Percentiles rank a stretch among this genome's conserved stretches.
Conservation (phyloP, 2,888 invertebrate genomes). For the Platycheirus rosarum region DNA sequence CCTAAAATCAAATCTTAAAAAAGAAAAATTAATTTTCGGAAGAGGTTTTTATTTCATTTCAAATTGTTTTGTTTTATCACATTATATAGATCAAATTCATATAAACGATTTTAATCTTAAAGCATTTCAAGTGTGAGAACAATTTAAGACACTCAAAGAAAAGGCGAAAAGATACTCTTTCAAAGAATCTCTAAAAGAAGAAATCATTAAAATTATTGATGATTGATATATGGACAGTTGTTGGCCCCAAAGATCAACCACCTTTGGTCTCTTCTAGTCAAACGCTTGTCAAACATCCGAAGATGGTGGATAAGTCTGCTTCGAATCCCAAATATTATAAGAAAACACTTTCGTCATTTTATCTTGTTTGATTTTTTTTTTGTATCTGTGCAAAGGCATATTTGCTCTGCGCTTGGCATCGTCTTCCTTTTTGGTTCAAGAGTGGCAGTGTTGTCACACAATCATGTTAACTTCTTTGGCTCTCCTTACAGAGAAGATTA, state of each 20-base stretch:
- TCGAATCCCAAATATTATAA: constrained; percentile 57
- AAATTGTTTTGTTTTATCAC: too few species aligned
- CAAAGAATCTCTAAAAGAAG: constrained; percentile 31
- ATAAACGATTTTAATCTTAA: background rate
- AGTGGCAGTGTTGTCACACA: constrained; percentile 71
- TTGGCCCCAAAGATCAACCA: constrained; percentile 65
- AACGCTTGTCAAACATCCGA: constrained; percentile 68
- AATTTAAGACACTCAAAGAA: background rate
- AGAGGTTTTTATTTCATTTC: too few species aligned
- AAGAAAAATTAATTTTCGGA: too few species aligned
- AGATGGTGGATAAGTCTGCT: constrained; percentile 53
- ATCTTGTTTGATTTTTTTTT: background rate
- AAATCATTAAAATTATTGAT: constrained; percentile 61
- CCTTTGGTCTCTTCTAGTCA: constrained; percentile 69
- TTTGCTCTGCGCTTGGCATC: constrained; percentile 15
- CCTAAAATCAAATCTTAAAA: too few species aligned
- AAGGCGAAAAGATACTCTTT: constrained; percentile 9
- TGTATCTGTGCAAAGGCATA: background rate
- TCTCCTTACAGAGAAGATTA: constrained; percentile 61
- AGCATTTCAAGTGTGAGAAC: constrained; percentile 15
- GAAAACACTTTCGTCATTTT: constrained; percentile 52
- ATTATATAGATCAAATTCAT: too few species aligned
- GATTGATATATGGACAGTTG: constrained; percentile 68
- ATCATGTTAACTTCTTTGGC: constrained; percentile 64
- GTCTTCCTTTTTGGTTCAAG: constrained; percentile 65